Evolutionary conservation across 2,888 invertebrate genomes (phyloP), one percentile per base, ranked within the genome.

Genomic region (Lamproptera curius): DNA sequence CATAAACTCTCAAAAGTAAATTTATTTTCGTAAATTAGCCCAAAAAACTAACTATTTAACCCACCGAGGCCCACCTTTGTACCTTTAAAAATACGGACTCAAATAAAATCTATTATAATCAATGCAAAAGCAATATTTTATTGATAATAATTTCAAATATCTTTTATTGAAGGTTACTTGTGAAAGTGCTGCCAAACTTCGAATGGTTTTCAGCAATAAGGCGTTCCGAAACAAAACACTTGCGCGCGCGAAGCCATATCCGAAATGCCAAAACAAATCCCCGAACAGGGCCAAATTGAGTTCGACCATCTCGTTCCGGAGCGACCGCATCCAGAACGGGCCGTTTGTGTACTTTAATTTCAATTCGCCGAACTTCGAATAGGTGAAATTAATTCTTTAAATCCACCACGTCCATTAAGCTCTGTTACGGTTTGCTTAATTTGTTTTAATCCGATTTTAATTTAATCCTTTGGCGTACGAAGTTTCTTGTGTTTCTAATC

Each of bases 391-490:
- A 61, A 62, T 62, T 56, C 57, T 58, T 58, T 61, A 63, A n/a
- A 65, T 65, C 61, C 58, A 51, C 48, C 52, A 53, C 52, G 59
- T 62, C 62, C 57, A 61, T 66, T 61, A 62, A 59, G 61, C 55
- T 54, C 53, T 45, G 48, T 36, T 48, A 26, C n/a, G 31, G 37
- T 42, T 48, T 42, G 47, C 42, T 51, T 53, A 45, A 46, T 51
- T 50, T 50, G 52, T 50, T 55, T 57, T 56, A 55, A 55, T 56
- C 52, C 43, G 46, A 58, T 65, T 62, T 60, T 60, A 61, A 54
- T 54, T 43, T 31, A 52, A 57, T 58, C 57, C 52, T 55, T 49
- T 54, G 40, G 44, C 44, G 26, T 49, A 53, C 38, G 26, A 31
- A 23, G 31, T 52, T 49, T 40, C 41, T 43, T 46, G 42, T 42